Conservation (phyloP, 2,797 vertebrate genomes). For the Cetoscarus ocellatus region DNA sequence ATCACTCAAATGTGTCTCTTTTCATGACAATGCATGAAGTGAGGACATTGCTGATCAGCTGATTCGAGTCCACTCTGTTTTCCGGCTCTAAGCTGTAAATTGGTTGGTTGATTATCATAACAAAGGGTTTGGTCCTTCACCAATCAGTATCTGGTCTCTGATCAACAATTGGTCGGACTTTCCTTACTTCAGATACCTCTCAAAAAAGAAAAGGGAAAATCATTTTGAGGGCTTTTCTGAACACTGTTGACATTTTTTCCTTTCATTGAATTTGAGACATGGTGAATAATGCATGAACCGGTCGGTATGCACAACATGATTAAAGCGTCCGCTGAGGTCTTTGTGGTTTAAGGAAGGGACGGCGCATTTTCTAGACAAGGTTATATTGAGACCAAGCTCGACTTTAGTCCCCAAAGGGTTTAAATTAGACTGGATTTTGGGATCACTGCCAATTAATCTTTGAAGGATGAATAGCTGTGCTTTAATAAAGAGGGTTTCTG, state of each 20-base stretch:
- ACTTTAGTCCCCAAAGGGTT: neutral
- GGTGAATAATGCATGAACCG: constrained; percentile 16
- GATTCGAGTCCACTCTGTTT: too few relatives aligned
- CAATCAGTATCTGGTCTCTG: constrained; percentile 17
- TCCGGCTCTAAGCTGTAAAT: neutral
- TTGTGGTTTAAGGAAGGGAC: neutral
- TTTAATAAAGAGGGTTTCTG: neutral
- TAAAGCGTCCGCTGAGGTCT: constrained; percentile 9
- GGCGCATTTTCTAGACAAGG: neutral
- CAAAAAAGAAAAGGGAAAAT: neutral
- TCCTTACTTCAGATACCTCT: neutral
- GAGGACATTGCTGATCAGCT: too few relatives aligned
- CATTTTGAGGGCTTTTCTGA: neutral
- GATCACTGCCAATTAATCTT: neutral
- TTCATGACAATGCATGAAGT: too few relatives aligned
- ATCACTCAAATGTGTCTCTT: too few relatives aligned
- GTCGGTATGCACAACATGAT: neutral
- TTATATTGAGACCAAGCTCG: neutral
- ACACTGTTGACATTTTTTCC: constrained; percentile 4
- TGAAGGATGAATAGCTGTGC: neutral
- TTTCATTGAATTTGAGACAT: neutral
- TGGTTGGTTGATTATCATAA: neutral
- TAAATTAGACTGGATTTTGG: neutral
- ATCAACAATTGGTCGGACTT: constrained; percentile 15
- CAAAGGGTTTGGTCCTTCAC: neutral